Conservation (phyloP, 92 coral and sea anemone genomes). For the Blastomussa wellsi region DNA sequence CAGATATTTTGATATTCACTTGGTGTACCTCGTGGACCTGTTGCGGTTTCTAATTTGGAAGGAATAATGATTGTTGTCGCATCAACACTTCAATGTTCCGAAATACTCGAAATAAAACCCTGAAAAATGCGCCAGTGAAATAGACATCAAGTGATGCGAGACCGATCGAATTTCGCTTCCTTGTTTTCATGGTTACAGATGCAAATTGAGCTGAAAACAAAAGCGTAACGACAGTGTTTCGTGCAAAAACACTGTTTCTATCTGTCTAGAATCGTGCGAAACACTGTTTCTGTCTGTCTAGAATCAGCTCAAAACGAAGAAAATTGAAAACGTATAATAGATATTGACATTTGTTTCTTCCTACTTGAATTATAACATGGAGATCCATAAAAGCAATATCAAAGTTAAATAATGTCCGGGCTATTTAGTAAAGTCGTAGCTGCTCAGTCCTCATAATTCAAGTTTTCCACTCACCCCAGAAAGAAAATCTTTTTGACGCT, state of each 20-base stretch:
- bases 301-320: background rate
- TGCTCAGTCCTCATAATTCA: background rate
- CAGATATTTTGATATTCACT: background rate
- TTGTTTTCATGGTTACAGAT: constrained; percentile 52
- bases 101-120: background rate
- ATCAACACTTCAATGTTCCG: background rate
- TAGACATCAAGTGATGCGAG: too few relatives aligned
- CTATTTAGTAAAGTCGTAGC: background rate
- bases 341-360: background rate
- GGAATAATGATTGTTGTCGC: constrained; percentile 1
- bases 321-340: background rate
- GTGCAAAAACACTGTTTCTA: background rate
- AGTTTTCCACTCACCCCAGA: background rate
- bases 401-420: background rate
- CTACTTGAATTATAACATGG: constrained; percentile 22
- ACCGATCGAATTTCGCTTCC: constrained; percentile 27
- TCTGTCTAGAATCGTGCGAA: background rate
- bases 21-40: constrained; percentile 16
- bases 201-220: constrained; percentile 24
- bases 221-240: constrained; percentile 26
- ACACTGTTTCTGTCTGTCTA: background rate
- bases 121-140: background rate
- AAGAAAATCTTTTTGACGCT: background rate
- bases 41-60: constrained; percentile 4
- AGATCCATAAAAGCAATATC: constrained; percentile 1